These are phyloP conservation scores for Sebastes itinus DNA, from an alignment of 2,797 vertebrate species.

Conservation along the genomic window DNA sequence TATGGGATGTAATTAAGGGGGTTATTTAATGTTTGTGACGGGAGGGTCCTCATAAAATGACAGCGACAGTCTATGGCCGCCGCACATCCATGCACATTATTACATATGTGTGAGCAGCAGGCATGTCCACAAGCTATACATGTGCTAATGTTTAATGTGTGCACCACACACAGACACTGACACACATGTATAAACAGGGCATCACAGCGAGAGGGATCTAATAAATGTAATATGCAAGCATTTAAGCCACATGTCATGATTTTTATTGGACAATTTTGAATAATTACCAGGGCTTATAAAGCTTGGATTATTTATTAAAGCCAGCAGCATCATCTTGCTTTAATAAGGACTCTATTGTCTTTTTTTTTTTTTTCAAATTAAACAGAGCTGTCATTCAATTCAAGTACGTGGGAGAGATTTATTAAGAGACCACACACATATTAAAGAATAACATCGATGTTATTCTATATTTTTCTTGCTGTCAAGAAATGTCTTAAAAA, in stretches of 20 bases:
- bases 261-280: conserved; percentile 72
- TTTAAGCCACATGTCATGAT: conserved; percentile 66
- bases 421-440: neutral
- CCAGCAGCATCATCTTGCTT: conserved; percentile 48
- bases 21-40: conserved; percentile 70
- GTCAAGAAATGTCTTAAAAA: neutral
- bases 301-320: conserved; percentile 61
- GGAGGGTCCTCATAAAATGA: conserved; percentile 66
- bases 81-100: neutral
- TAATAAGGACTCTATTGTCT: conserved; percentile 39
- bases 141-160: conserved; percentile 22
- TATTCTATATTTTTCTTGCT: neutral
- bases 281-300: conserved; percentile 63
- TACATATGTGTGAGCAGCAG: neutral
- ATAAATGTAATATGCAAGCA: conserved; percentile 66
- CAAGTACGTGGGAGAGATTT: conserved; percentile 9
- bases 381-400: conserved; percentile 40
- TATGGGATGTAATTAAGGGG: conserved; percentile 75
- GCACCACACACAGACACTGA: conserved; percentile 2
- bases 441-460: neutral
- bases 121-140: conserved; percentile 1
- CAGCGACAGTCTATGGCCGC: conserved; percentile 8
- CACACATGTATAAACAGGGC: neutral
- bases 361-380: conserved; percentile 9
- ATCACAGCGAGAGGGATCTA: conserved; percentile 28